Conservation (phyloP, 2,797 vertebrate genomes). For the Anolis apletophallus region DNA sequence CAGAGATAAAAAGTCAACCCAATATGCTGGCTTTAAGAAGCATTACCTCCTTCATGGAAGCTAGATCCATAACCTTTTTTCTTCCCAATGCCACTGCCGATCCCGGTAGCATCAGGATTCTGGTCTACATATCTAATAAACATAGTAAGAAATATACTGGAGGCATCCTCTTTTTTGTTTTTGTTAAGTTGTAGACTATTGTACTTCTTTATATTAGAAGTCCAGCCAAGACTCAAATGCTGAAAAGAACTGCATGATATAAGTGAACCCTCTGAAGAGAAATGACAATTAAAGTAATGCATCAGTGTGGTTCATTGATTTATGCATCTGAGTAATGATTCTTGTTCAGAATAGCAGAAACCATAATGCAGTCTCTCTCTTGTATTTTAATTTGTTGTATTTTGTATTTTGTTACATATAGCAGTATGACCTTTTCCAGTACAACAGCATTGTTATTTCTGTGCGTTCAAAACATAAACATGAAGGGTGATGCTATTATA, state of each 20-base stretch:
- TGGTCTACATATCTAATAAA: slow-evolving; percentile 34
- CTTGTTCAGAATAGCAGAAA: slow-evolving; percentile 74
- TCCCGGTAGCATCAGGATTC: too few species aligned
- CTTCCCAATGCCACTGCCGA: too few species aligned
- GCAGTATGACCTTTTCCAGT: slow-evolving; percentile 69
- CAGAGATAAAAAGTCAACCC: too few species aligned
- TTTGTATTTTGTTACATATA: slow-evolving; percentile 51
- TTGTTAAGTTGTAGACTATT: slow-evolving; percentile 40
- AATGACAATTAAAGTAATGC: slow-evolving; percentile 93
- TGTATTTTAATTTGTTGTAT: slow-evolving; percentile 19
- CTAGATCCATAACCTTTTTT: too few species aligned
- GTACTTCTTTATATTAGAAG: slow-evolving; percentile 63
- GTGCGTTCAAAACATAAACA: slow-evolving; percentile 58
- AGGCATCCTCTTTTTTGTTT: slow-evolving; percentile 38
- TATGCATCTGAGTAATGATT: slow-evolving; percentile 90
- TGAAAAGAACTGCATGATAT: slow-evolving; percentile 89
- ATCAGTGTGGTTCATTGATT: slow-evolving; percentile 90
- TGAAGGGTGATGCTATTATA: slow-evolving; percentile 47
- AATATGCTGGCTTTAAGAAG: too few species aligned
- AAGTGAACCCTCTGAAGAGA: slow-evolving; percentile 88
- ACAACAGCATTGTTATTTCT: slow-evolving; percentile 58
- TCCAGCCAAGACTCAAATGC: slow-evolving; percentile 60
- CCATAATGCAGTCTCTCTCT: slow-evolving; percentile 77
- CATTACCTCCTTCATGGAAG: too few species aligned
- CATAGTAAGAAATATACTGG: not conserved